These are phyloP conservation scores for Cynopterus sphinx DNA, from an alignment of 2,797 vertebrate species.

Conservation along the genomic window DNA sequence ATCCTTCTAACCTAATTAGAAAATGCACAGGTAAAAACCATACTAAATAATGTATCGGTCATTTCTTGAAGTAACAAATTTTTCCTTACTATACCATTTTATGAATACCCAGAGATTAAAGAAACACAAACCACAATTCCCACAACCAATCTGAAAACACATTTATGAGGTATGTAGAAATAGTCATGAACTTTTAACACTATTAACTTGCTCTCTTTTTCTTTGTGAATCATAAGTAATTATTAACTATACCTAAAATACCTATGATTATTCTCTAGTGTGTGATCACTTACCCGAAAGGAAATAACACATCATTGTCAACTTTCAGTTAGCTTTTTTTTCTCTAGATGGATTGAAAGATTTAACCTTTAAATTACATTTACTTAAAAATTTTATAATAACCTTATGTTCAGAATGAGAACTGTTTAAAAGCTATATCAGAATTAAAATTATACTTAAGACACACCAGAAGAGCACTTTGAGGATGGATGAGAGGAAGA, in stretches of 20 bases:
- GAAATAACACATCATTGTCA: conserved; percentile 55
- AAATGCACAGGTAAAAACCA: conserved; percentile 39
- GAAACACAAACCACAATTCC: conserved; percentile 77
- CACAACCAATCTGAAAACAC: conserved; percentile 66
- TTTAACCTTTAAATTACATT: conserved; percentile 3
- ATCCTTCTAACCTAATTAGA: conserved; percentile 58
- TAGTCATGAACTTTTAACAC: conserved; percentile 67
- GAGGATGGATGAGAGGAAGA: not conserved
- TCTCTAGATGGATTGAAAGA: not conserved
- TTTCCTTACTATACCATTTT: conserved; percentile 76
- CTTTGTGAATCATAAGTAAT: conserved; percentile 62
- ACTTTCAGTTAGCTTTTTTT: not conserved
- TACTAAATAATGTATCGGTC: conserved; percentile 48
- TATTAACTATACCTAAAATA: conserved; percentile 69
- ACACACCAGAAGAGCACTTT: not conserved
- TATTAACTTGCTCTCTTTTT: conserved; percentile 20
- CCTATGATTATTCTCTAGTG: conserved; percentile 51
- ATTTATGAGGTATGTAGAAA: conserved; percentile 68
- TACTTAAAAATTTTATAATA: not conserved
- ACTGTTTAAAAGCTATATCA: not conserved
- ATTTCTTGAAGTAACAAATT: conserved; percentile 75
- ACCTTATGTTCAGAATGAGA: not conserved
- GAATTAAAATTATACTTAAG: not conserved
- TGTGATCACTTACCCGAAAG: conserved; percentile 53
- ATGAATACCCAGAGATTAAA: conserved; percentile 78